Conservation (phyloP, 2,888 invertebrate genomes). For the Sceliomorpha sp. region DNA sequence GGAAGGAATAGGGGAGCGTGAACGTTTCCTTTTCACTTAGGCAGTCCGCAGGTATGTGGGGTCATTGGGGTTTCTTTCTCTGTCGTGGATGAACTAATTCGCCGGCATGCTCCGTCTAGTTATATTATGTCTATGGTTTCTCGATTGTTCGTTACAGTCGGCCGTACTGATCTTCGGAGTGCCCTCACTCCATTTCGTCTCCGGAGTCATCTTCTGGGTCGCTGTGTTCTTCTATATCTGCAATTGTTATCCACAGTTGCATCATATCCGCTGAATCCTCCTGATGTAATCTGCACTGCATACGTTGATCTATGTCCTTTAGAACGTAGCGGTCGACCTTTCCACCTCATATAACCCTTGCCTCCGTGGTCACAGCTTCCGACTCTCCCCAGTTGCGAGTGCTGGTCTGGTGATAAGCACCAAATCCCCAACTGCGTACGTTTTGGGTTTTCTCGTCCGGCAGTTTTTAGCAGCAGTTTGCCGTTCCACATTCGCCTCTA, state of each 20-base stretch:
- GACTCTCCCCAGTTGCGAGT: background rate
- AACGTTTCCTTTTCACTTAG: too few species aligned
- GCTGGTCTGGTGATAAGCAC: conserved; percentile 2
- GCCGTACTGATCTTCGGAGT: background rate
- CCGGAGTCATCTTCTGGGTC: background rate
- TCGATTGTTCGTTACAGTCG: too few species aligned
- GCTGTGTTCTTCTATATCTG: conserved; percentile 1
- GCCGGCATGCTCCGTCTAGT: too few species aligned
- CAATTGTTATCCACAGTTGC: conserved; percentile 5
- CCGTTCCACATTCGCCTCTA: background rate
- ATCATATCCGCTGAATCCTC: conserved; percentile 6
- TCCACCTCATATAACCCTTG: conserved; percentile 3
- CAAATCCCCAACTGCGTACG: background rate
- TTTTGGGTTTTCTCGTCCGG: background rate
- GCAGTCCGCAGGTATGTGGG: too few species aligned
- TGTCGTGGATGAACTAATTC: too few species aligned
- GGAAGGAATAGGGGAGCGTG: too few species aligned
- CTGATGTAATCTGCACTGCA: background rate
- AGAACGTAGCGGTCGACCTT: conserved; percentile 1
- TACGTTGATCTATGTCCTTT: background rate
- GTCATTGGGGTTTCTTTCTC: too few species aligned
- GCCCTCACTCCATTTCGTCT: background rate
- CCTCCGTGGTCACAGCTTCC: background rate
- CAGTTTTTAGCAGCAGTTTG: background rate
- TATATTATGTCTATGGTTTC: too few species aligned